A percentile compares a stretch with the other conserved stretches of the same genome.
phyloP scores from a whole-genome alignment of 2,113 vertebrate genomes.

The Coracopsis vasa region DNA sequence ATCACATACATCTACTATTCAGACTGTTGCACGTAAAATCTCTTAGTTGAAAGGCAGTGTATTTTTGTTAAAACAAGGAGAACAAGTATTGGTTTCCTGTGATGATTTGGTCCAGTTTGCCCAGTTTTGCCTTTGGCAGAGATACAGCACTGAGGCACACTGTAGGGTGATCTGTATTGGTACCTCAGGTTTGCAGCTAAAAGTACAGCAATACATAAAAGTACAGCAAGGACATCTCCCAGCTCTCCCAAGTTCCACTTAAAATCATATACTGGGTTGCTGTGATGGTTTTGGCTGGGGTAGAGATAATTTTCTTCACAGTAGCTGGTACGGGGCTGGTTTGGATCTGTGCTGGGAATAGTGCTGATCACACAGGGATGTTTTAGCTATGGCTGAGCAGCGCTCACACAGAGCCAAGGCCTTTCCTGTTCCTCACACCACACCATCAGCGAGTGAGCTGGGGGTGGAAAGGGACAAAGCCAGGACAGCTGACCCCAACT shows the following conservation, averaged over 20 bases:
- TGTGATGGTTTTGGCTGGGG: not conserved
- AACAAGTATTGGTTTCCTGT: not conserved
- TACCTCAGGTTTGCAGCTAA: not conserved
- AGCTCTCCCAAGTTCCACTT: not conserved
- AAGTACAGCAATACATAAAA: not conserved
- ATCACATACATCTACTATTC: not conserved
- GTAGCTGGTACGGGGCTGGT: not conserved
- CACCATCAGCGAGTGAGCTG: rapidly evolving
- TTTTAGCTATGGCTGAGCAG: not conserved
- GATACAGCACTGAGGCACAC: rapidly evolving
- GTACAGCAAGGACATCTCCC: not conserved
- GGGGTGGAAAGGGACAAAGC: not conserved
- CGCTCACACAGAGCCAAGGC: not conserved
- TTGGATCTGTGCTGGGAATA: not conserved
- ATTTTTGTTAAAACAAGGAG: not conserved
- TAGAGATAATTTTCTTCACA: not conserved
- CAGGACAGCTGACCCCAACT: not conserved
- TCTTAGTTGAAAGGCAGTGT: rapidly evolving
- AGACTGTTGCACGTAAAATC: not conserved
- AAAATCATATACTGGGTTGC: not conserved
- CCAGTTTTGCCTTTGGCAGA: not conserved
- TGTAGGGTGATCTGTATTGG: not conserved
- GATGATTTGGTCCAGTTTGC: not conserved
- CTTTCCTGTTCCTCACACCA: not conserved
- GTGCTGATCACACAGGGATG: not conserved